Evolutionary conservation across 2,888 invertebrate genomes (phyloP).

Genomic region (Hesperia comma): DNA sequence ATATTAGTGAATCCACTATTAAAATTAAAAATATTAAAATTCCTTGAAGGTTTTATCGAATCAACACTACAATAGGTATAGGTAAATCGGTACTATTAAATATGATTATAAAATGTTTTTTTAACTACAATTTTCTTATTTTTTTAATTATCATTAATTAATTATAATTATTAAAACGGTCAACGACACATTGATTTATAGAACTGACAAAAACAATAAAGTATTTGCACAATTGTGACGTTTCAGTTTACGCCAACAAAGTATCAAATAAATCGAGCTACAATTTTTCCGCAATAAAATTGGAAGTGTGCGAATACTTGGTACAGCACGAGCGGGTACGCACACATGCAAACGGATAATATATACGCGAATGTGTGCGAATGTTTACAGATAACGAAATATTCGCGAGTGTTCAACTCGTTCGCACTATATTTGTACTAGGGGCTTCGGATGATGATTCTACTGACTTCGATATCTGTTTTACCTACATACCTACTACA

Average conservation of each 20-base stretch:
- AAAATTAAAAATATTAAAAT: no score
- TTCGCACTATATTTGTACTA: constrained; percentile 71
- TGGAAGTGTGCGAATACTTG: constrained; percentile 46
- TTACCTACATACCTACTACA: constrained; percentile 17
- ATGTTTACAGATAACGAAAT: constrained; percentile 76
- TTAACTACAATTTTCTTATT: no score
- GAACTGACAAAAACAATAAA: no score
- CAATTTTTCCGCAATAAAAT: constrained; percentile 43
- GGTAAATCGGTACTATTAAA: no score
- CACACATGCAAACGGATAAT: constrained; percentile 48
- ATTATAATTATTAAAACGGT: no score
- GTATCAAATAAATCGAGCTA: constrained; percentile 36
- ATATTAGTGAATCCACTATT: no score
- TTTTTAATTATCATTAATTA: no score
- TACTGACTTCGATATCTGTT: constrained; percentile 18
- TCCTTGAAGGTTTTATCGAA: no score
- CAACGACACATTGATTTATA: no score
- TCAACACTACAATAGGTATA: no score
- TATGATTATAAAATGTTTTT: no score
- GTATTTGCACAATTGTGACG: no score
- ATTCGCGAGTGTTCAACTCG: constrained; percentile 76
- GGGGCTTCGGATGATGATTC: constrained; percentile 55
- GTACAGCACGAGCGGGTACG: constrained; percentile 39
- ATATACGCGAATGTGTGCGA: constrained; percentile 29
- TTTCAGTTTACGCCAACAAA: constrained; percentile 3